phyloP scores from a whole-genome alignment of 2,888 invertebrate genomes.

The Pyrgus malvae region DNA sequence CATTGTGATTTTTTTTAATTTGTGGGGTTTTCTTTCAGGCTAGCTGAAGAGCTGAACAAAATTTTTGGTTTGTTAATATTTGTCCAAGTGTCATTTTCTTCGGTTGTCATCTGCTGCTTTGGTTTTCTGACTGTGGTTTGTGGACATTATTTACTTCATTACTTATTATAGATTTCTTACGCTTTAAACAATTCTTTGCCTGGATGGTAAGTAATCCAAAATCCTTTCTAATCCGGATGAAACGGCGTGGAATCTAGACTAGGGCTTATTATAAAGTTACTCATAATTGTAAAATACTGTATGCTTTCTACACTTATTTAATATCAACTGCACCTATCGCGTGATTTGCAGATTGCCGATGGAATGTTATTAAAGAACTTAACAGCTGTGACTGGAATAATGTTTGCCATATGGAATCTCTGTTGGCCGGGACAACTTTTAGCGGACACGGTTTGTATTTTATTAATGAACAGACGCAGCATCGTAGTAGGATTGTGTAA shows the following conservation, averaged over 20 bases:
- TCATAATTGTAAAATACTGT: too few relatives aligned
- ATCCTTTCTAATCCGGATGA: too few relatives aligned
- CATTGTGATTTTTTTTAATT: too few relatives aligned
- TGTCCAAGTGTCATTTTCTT: constrained; percentile 36
- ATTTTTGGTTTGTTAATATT: constrained; percentile 39
- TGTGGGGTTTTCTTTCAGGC: too few relatives aligned
- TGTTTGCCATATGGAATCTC: constrained; percentile 36
- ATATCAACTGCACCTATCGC: neutral
- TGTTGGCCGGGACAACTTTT: constrained; percentile 40
- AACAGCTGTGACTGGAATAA: constrained; percentile 26
- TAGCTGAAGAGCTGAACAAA: constrained; percentile 33
- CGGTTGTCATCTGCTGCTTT: constrained; percentile 40
- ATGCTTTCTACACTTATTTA: neutral
- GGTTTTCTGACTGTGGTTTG: constrained; percentile 39
- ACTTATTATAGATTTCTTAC: neutral
- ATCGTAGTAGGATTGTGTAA: too few relatives aligned
- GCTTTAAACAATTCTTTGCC: too few relatives aligned
- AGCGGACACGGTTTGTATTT: constrained; percentile 35
- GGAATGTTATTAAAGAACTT: constrained; percentile 30
- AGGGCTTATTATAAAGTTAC: too few relatives aligned
- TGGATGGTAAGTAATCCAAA: too few relatives aligned
- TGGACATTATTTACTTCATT: neutral
- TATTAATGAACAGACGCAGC: too few relatives aligned
- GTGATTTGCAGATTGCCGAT: constrained; percentile 26
- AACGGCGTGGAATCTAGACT: too few relatives aligned